phyloP scores from a whole-genome alignment of 2,113 vertebrate species.

The Cololabis saira region DNA sequence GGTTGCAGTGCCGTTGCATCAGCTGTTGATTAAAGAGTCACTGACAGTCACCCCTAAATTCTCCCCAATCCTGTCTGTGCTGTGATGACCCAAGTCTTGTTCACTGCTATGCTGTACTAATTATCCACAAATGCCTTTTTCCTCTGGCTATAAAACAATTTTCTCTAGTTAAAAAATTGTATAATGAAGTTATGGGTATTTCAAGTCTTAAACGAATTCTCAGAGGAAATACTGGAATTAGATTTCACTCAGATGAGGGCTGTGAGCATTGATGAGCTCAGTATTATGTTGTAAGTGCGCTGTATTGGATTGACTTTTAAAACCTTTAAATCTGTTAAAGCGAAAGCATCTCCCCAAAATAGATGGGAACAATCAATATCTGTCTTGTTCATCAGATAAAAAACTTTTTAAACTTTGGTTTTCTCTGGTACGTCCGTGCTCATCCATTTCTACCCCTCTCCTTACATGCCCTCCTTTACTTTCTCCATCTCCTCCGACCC shows the following conservation, averaged over 20 bases:
- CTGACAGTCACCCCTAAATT: slow-evolving; percentile 48
- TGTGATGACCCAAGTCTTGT: slow-evolving; percentile 44
- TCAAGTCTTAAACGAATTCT: slow-evolving; percentile 58
- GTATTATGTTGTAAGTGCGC: slow-evolving; percentile 55
- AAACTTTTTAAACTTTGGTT: slow-evolving; percentile 12
- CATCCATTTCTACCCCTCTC: not conserved
- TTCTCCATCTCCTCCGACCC: slow-evolving; percentile 11
- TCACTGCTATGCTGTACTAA: slow-evolving; percentile 15
- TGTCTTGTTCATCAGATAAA: slow-evolving; percentile 29
- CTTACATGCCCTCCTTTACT: not conserved
- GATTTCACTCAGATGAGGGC: slow-evolving; percentile 71
- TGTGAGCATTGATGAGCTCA: slow-evolving; percentile 63
- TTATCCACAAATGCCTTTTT: slow-evolving; percentile 33
- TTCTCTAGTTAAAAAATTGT: slow-evolving; percentile 46
- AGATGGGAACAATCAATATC: slow-evolving; percentile 69
- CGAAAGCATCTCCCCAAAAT: slow-evolving; percentile 53
- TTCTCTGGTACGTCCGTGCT: slow-evolving; percentile 3
- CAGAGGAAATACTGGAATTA: slow-evolving; percentile 61
- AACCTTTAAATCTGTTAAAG: slow-evolving; percentile 62
- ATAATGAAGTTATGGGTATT: slow-evolving; percentile 61
- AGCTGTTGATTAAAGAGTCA: slow-evolving; percentile 47
- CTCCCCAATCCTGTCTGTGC: slow-evolving; percentile 35
- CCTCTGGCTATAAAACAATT: slow-evolving; percentile 28
- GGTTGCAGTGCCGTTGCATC: slow-evolving; percentile 72
- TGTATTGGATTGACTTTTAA: slow-evolving; percentile 63